These are phyloP conservation scores for Andrena fulva DNA, from an alignment of 2,888 invertebrate species.

Conservation along the genomic window DNA sequence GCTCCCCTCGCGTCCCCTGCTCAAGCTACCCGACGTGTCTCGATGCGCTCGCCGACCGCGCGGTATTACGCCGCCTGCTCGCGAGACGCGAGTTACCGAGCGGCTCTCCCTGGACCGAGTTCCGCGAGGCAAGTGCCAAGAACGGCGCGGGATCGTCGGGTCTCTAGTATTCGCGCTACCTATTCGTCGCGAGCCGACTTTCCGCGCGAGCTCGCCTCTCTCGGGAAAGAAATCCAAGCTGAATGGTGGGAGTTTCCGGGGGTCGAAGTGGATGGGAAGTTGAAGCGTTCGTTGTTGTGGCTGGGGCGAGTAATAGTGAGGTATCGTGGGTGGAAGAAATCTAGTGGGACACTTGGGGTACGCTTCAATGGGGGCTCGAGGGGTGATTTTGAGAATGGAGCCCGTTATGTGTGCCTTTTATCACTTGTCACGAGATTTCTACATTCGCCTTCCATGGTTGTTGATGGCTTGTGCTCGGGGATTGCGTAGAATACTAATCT, in stretches of 20 bases:
- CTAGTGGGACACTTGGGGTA: background rate
- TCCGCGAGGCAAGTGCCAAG: constrained; percentile 17
- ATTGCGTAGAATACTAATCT: background rate
- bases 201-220: background rate
- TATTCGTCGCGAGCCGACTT: constrained; percentile 7
- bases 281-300: background rate
- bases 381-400: no score
- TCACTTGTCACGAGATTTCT: no score
- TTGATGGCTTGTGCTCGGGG: background rate
- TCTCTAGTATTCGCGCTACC: background rate
- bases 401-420: no score
- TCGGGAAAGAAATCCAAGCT: background rate
- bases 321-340: constrained; percentile 2
- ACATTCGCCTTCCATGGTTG: background rate
- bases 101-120: constrained; percentile 54
- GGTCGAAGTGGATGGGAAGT: background rate
- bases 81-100: constrained; percentile 69
- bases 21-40: constrained; percentile 51
- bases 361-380: no score
- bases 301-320: background rate
- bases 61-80: constrained; percentile 72
- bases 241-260: background rate
- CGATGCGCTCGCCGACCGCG: constrained; percentile 47
- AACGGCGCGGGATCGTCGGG: background rate
- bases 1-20: constrained; percentile 35